Percentiles rank a stretch among this genome's conserved stretches.
Conservation (phyloP, 2,113 vertebrate genomes). For the Proterorhinus semilunaris region DNA sequence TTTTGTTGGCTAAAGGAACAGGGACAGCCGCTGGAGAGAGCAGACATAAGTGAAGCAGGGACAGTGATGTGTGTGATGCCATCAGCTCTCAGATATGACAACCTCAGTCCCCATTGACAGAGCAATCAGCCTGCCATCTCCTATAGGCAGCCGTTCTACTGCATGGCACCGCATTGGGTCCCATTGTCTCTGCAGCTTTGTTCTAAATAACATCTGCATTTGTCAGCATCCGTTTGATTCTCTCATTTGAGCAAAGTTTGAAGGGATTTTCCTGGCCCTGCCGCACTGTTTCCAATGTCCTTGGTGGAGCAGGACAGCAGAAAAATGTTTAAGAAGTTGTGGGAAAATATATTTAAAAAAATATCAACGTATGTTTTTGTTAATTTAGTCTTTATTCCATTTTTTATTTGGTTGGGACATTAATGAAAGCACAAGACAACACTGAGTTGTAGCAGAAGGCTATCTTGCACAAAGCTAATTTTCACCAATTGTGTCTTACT, state of each 20-base stretch:
- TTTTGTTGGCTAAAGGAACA: slow-evolving; percentile 25
- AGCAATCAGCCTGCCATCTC: slow-evolving; percentile 69
- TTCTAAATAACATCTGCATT: slow-evolving; percentile 74
- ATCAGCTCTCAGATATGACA: slow-evolving; percentile 67
- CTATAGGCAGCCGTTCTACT: slow-evolving; percentile 46
- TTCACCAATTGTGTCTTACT: too few species aligned
- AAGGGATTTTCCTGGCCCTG: slow-evolving; percentile 68
- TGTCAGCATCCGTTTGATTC: slow-evolving; percentile 67
- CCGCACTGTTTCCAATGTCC: slow-evolving; percentile 52
- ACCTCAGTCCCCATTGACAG: slow-evolving; percentile 56
- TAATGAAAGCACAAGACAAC: too few species aligned
- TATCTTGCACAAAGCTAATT: too few species aligned
- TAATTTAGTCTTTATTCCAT: too few species aligned
- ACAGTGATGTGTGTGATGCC: slow-evolving; percentile 69
- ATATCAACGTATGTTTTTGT: not conserved
- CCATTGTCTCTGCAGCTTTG: slow-evolving; percentile 66
- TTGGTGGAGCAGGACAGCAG: slow-evolving; percentile 54
- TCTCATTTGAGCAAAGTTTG: slow-evolving; percentile 61
- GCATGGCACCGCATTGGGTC: slow-evolving; percentile 44
- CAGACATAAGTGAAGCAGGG: slow-evolving; percentile 59
- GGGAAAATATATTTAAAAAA: too few species aligned
- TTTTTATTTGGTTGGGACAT: too few species aligned
- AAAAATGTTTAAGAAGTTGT: slow-evolving; percentile 30
- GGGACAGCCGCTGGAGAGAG: slow-evolving; percentile 52
- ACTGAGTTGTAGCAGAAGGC: too few species aligned